Evolutionary conservation across 2,797 vertebrate species (phyloP), one percentile per base, ranked within the genome.

Genomic region (Florisuga fusca): DNA sequence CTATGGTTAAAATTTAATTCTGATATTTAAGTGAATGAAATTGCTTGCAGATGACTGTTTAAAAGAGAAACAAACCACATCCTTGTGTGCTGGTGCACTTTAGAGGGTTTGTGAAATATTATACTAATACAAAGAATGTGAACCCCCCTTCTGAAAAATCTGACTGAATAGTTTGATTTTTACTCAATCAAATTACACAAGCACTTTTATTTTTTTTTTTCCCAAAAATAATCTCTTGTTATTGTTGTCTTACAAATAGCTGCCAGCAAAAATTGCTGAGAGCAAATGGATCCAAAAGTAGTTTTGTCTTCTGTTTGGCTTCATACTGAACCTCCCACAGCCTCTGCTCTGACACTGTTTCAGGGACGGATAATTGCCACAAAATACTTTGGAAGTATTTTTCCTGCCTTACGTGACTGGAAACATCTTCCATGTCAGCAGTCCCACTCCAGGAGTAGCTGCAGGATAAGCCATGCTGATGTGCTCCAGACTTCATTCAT

Each of bases 21-120:
- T 97, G 95, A 97, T 97, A 94, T 97, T 97, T 98, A 98, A 98
- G 94, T 97, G 96, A 97, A 96, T 96, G 96, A 97, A 97, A 98
- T 97, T 97, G 96, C 96, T 97, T 98, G 97, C 97, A 97, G 96
- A 98, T 97, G 97, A 97, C 75, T 89, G 92, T 93, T 96, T 94
- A 79, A 96, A 97, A 91, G 84, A 31, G 81, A 96, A 89, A 86
- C 79, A 96, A 93, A 97, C 97, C 97, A 97, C 97, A 96, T 97
- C 97, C 87, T 93, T 96, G 83, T 94, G 93, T 53, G 80, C 90
- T 77, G 92, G 94, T 93, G 84, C 63, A 36, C 83, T 90, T 82
- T 3, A 84, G 82, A 71, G 94, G 90, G 59, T 90, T 91, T 74
- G 83, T 0, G 43, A 94, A 96, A 95, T 88, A 93, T 54, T 94